A percentile compares a stretch with the other conserved stretches of the same genome.
phyloP scores from a whole-genome alignment of 2,888 invertebrate genomes.

The Lomographa bimaculata region DNA sequence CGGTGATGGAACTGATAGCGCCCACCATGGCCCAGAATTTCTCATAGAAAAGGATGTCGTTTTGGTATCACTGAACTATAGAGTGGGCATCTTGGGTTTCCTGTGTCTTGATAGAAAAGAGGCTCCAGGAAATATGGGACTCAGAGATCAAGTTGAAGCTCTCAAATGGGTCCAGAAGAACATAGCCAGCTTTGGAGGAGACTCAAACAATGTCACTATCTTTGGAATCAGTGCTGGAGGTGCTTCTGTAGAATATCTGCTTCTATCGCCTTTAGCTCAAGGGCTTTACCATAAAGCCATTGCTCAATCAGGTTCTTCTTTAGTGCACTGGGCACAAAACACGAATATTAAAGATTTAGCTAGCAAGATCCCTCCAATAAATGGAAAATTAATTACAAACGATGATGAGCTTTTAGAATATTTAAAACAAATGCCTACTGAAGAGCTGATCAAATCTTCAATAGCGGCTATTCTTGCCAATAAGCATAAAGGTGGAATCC shows the following conservation, averaged over 20 bases:
- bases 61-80: slow-evolving; percentile 69
- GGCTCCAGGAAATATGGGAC: slow-evolving; percentile 76
- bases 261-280: slow-evolving; percentile 67
- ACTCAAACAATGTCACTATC: slow-evolving; percentile 75
- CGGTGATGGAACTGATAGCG: slow-evolving; percentile 68
- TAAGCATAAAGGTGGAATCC: slow-evolving; percentile 57
- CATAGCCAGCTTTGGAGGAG: slow-evolving; percentile 72
- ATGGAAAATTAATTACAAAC: slow-evolving; percentile 44
- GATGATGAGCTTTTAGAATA: slow-evolving; percentile 53
- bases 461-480: slow-evolving; percentile 46
- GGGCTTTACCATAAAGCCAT: slow-evolving; percentile 82
- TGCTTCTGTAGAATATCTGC: slow-evolving; percentile 69
- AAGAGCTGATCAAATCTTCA: slow-evolving; percentile 57
- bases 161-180: slow-evolving; percentile 79
- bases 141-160: slow-evolving; percentile 79
- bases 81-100: slow-evolving; percentile 74
- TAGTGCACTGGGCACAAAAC: slow-evolving; percentile 75
- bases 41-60: slow-evolving; percentile 69
- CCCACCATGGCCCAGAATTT: slow-evolving; percentile 66
- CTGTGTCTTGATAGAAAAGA: slow-evolving; percentile 64
- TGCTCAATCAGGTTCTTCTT: slow-evolving; percentile 78
- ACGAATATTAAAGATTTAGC: slow-evolving; percentile 54
- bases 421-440: slow-evolving; percentile 53
- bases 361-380: slow-evolving; percentile 50
- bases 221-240: slow-evolving; percentile 82